Percentiles rank a stretch among this genome's conserved stretches.
Conservation (phyloP, 2,888 invertebrate genomes). For the Steinernema scapterisci region DNA sequence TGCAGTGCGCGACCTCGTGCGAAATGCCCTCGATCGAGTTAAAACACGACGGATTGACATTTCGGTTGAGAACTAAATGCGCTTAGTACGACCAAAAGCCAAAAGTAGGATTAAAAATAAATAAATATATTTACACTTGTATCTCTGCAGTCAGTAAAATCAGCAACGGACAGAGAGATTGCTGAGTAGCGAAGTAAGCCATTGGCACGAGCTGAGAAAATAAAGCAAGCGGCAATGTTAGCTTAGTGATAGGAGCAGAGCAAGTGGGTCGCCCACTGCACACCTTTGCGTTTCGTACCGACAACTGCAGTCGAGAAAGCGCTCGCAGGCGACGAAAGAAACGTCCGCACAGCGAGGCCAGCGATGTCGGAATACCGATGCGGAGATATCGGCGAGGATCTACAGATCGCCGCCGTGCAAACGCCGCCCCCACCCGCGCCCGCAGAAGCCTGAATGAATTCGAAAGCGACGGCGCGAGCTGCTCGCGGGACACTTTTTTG, state of each 20-base stretch:
- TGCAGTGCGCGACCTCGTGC: background rate
- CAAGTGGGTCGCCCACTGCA: background rate
- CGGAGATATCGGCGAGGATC: background rate
- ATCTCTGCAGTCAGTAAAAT: no score
- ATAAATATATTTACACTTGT: no score
- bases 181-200: background rate
- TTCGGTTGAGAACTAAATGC: no score
- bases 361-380: constrained; percentile 2
- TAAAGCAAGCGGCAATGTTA: background rate
- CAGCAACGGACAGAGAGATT: background rate
- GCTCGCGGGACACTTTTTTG: no score
- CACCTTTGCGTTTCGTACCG: background rate
- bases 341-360: background rate
- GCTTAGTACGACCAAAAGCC: no score
- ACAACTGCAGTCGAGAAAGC: background rate
- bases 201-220: background rate
- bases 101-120: no score
- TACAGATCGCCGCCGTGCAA: background rate
- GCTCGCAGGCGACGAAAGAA: background rate
- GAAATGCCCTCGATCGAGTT: background rate
- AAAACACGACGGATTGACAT: background rate
- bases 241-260: background rate
- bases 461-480: background rate
- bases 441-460: background rate
- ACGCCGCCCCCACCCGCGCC: background rate